A percentile compares a stretch with the other conserved stretches of the same genome.
These are phyloP conservation scores for Opisthocomus hoazin DNA, from an alignment of 2,113 vertebrate species.

Conservation along the genomic window DNA sequence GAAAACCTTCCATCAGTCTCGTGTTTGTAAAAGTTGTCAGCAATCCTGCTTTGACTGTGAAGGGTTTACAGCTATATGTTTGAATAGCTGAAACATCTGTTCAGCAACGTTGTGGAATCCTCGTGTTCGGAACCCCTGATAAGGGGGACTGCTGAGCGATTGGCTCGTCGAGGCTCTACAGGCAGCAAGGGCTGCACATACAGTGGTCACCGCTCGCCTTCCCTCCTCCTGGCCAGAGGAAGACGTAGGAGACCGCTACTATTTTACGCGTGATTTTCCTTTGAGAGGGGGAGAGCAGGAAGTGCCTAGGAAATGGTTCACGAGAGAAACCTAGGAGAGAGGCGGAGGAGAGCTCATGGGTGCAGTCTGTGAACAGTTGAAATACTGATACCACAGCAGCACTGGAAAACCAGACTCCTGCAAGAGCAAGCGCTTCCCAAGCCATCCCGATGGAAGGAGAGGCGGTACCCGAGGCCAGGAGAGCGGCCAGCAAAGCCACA, in stretches of 20 bases:
- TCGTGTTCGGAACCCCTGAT: slow-evolving; percentile 62
- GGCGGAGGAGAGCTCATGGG: slow-evolving; percentile 46
- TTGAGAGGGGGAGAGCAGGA: slow-evolving; percentile 40
- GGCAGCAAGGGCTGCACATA: slow-evolving; percentile 45
- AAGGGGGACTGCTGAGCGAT: slow-evolving; percentile 59
- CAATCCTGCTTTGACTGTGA: slow-evolving; percentile 59
- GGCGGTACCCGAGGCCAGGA: slow-evolving; percentile 16
- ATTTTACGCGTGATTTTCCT: slow-evolving; percentile 42
- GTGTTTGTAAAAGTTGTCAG: slow-evolving; percentile 25
- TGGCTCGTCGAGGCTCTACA: slow-evolving; percentile 40
- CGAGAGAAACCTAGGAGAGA: slow-evolving; percentile 31
- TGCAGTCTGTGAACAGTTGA: slow-evolving; percentile 45
- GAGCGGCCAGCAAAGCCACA: slow-evolving; percentile 49
- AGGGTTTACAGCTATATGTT: slow-evolving; percentile 59
- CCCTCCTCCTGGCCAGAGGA: slow-evolving; percentile 53
- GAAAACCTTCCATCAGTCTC: background rate
- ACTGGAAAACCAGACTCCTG: slow-evolving; percentile 33
- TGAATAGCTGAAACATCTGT: slow-evolving; percentile 73
- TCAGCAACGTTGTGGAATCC: slow-evolving; percentile 67
- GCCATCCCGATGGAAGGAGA: slow-evolving; percentile 73
- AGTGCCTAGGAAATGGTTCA: slow-evolving; percentile 51
- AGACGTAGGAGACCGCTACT: slow-evolving; percentile 44
- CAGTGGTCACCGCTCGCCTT: slow-evolving; percentile 61
- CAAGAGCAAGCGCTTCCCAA: background rate
- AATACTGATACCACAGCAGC: slow-evolving; percentile 33